Conservation (phyloP, 2,113 vertebrate genomes). For the Pedionomus torquatus region DNA sequence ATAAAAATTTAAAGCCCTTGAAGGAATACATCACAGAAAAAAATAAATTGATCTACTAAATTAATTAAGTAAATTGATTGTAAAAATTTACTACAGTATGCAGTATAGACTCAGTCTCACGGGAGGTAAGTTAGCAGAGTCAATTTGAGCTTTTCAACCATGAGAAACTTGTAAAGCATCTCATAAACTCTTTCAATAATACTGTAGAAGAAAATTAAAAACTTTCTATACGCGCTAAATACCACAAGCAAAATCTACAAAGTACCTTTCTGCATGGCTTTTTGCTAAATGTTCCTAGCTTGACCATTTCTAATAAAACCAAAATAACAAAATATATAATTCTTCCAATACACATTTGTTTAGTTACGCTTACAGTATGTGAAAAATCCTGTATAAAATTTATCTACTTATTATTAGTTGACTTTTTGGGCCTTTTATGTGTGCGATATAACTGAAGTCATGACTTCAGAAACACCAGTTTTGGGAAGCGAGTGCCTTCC, state of each 20-base stretch:
- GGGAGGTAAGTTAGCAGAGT: slow-evolving; percentile 66
- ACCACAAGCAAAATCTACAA: not conserved
- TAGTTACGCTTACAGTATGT: not conserved
- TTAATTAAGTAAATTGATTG: slow-evolving; percentile 74
- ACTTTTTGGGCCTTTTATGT: not conserved
- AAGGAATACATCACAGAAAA: slow-evolving; percentile 71
- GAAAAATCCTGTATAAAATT: not conserved
- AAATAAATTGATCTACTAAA: slow-evolving; percentile 75
- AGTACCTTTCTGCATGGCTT: not conserved
- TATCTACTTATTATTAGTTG: not conserved
- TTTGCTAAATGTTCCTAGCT: not conserved
- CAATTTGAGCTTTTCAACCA: slow-evolving; percentile 54
- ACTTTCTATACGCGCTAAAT: not conserved
- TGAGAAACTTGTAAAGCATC: slow-evolving; percentile 58
- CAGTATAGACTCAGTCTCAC: slow-evolving; percentile 43
- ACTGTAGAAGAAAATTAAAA: slow-evolving; percentile 40
- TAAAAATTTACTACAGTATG: slow-evolving; percentile 66
- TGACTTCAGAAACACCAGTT: not conserved
- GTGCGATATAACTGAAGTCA: not conserved
- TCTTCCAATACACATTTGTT: not conserved
- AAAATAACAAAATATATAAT: not conserved
- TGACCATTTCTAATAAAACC: not conserved
- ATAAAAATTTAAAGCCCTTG: slow-evolving; percentile 64
- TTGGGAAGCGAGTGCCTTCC: not conserved
- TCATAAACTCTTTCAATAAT: slow-evolving; percentile 61